These are phyloP conservation scores for Megatriorchis doriae DNA, from an alignment of 2,113 vertebrate species.

Conservation along the genomic window DNA sequence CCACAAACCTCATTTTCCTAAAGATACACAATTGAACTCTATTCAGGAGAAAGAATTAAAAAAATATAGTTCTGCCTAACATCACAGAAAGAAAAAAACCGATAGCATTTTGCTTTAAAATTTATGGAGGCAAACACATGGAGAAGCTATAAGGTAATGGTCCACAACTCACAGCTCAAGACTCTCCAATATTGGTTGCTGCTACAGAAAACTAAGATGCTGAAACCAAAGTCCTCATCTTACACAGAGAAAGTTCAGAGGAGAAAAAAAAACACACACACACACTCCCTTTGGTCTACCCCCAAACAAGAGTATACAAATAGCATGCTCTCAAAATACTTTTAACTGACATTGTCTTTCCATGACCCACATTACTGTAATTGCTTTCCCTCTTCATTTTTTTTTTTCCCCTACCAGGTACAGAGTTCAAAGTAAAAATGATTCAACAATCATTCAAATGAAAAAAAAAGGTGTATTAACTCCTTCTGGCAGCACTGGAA, in stretches of 20 bases:
- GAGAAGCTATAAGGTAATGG: neutral
- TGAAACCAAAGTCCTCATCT: neutral
- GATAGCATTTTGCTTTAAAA: neutral
- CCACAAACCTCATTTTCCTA: neutral
- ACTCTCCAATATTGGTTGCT: neutral
- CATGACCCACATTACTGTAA: neutral
- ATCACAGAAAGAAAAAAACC: neutral
- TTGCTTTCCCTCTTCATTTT: neutral
- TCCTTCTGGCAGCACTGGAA: neutral
- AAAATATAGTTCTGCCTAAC: neutral
- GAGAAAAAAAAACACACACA: neutral
- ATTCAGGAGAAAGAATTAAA: neutral
- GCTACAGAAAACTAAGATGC: neutral
- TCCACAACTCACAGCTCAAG: neutral
- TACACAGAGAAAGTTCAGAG: neutral
- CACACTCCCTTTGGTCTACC: neutral
- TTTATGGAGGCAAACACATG: neutral
- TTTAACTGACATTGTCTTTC: neutral
- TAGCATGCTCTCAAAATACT: neutral
- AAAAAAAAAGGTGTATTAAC: neutral
- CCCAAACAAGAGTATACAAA: neutral
- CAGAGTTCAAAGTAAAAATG: neutral
- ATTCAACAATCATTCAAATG: neutral
- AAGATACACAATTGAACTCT: neutral
- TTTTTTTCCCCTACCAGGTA: neutral